Conservation (phyloP, 2,113 vertebrate genomes). For the Eclectus roratus region DNA sequence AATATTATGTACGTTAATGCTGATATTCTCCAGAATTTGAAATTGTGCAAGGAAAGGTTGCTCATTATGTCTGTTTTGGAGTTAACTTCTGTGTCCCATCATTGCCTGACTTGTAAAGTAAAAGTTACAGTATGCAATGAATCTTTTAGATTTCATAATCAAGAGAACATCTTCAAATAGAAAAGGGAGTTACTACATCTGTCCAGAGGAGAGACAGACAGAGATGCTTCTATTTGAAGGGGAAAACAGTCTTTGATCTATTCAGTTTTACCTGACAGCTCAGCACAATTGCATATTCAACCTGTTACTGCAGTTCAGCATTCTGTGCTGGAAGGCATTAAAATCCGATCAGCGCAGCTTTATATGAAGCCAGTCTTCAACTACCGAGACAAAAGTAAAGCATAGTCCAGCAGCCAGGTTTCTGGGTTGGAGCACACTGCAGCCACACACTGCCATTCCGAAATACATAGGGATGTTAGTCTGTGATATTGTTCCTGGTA, state of each 20-base stretch:
- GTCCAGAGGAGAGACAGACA: neutral
- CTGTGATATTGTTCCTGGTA: neutral
- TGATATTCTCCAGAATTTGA: neutral
- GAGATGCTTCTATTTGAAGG: neutral
- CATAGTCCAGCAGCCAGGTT: neutral
- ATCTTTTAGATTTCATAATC: neutral
- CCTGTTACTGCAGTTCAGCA: neutral
- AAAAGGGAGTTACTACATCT: neutral
- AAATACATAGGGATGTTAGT: neutral
- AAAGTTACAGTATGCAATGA: neutral
- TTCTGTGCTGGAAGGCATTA: neutral
- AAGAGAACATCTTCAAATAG: neutral
- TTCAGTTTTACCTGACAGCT: neutral
- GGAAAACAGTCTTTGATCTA: neutral
- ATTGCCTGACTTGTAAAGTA: neutral
- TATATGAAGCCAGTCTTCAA: neutral
- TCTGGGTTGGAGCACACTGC: neutral
- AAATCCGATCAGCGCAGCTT: neutral
- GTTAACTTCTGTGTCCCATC: neutral
- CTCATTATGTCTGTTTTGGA: neutral
- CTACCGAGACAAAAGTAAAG: neutral
- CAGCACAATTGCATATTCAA: neutral
- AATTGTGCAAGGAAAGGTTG: neutral
- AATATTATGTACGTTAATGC: neutral
- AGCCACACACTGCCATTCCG: neutral